Conservation (phyloP, 2,888 invertebrate genomes). For the Nephrotoma appendiculata region DNA sequence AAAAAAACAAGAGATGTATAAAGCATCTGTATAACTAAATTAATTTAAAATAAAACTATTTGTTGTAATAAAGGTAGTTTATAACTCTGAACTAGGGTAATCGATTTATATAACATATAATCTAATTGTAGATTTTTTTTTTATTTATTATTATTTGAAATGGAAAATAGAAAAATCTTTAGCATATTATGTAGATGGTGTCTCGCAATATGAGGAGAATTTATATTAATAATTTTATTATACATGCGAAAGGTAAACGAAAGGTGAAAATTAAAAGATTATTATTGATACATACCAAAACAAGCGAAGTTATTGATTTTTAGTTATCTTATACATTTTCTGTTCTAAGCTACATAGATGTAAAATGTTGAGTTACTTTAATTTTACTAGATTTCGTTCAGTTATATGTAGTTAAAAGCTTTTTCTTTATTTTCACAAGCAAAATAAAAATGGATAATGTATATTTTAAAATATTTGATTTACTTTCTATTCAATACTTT, state of each 20-base stretch:
- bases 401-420: too few species aligned
- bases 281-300: too few species aligned
- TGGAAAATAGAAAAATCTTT: background rate
- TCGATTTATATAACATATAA: background rate
- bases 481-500: too few species aligned
- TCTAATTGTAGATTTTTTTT: background rate
- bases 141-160: background rate
- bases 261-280: background rate
- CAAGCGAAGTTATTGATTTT: background rate
- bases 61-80: background rate
- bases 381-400: too few species aligned
- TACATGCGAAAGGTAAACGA: background rate
- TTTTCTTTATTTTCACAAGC: too few species aligned
- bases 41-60: background rate
- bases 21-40: too few species aligned
- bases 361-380: too few species aligned
- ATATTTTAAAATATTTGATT: too few species aligned
- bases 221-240: background rate
- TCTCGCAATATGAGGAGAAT: background rate
- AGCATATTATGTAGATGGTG: background rate
- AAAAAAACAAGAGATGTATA: too few species aligned
- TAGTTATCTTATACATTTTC: background rate
- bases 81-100: background rate
- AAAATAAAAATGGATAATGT: too few species aligned
- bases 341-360: too few species aligned